These are phyloP conservation scores for Andrena cerasifolii DNA, from an alignment of 1,140 invertebrate species.

Conservation along the genomic window DNA sequence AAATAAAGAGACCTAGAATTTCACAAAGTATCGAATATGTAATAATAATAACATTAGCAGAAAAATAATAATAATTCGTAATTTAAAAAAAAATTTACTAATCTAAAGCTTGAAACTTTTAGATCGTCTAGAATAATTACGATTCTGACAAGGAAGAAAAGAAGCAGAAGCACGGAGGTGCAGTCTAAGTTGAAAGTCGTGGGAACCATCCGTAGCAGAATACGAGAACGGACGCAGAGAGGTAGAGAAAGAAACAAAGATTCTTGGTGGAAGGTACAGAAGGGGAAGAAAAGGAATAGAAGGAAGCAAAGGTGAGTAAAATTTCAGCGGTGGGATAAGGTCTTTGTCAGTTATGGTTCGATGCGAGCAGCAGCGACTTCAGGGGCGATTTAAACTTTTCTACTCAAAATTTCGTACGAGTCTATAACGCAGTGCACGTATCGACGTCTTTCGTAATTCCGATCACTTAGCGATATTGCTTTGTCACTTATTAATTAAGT, in stretches of 20 bases:
- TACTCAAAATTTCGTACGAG: neutral
- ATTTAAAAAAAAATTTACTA: no score
- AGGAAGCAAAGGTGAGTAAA: conserved; percentile 44
- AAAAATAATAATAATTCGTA: no score
- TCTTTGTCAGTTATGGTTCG: conserved; percentile 48
- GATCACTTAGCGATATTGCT: no score
- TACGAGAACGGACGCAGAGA: conserved; percentile 34
- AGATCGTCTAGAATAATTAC: conserved; percentile 54
- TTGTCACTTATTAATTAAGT: no score
- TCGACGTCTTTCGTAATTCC: no score
- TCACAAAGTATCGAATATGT: no score
- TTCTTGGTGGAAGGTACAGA: conserved; percentile 37
- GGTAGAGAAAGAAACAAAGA: conserved; percentile 57
- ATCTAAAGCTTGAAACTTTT: no score
- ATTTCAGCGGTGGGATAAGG: conserved; percentile 46
- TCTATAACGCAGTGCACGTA: no score
- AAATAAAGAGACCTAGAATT: no score
- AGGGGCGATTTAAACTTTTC: conserved; percentile 63
- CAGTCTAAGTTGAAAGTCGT: conserved; percentile 55
- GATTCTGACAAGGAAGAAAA: conserved; percentile 23
- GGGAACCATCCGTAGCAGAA: conserved; percentile 56
- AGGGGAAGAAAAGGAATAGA: conserved; percentile 10
- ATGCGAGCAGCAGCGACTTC: conserved; percentile 58
- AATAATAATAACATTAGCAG: no score
- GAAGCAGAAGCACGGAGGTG: conserved; percentile 36